Evolutionary conservation across 2,797 vertebrate species (phyloP), one percentile per base, ranked within the genome.

Genomic region (Pseudomugil gertrudae): DNA sequence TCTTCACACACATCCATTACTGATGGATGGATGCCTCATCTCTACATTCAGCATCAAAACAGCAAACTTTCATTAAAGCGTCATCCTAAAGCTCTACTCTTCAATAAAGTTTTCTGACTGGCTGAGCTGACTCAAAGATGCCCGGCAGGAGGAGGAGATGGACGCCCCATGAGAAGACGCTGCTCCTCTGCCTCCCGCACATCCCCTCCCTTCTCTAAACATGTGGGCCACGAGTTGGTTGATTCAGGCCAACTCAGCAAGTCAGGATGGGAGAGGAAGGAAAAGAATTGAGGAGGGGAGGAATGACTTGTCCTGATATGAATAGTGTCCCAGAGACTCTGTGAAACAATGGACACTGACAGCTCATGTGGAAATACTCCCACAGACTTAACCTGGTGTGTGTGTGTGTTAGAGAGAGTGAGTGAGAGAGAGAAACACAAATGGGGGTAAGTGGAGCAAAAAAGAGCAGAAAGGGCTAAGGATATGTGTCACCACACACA

Each of bases 321-420:
- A 89, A 84, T 84, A 82, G 86, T 73, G 66, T 84, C 78, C 74
- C 23, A 78, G 81, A 85, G 86, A 84, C 79, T 68, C 11, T 4
- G 36, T 38, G 63, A 84, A 89, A 90, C 88, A 90, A 92, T 91
- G 69, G 87, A 71, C 72, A 84, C 77, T 87, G 91, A 90, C 89
- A 74, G 79, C 76, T 87, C 81, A 67, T 83, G 84, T 89, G 86
- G 83, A 90, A 88, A 83, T 60, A 71, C 81, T 80, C 85, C 69
- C 66, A 77, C 77, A 72, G 79, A 75, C 78, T 66, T 72, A 54
- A 57, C 57, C 26, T 55, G 26, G 50, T 32, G 67, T 71, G 54
- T 63, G 61, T 66, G 64, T 60, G 56, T 60, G 59, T 26, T 38
- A 36, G 5, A 15, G 63, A 48, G 43, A 38, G 35, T 36, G n/a